phyloP scores from a whole-genome alignment of 2,113 vertebrate species.

The Lophura nycthemera region DNA sequence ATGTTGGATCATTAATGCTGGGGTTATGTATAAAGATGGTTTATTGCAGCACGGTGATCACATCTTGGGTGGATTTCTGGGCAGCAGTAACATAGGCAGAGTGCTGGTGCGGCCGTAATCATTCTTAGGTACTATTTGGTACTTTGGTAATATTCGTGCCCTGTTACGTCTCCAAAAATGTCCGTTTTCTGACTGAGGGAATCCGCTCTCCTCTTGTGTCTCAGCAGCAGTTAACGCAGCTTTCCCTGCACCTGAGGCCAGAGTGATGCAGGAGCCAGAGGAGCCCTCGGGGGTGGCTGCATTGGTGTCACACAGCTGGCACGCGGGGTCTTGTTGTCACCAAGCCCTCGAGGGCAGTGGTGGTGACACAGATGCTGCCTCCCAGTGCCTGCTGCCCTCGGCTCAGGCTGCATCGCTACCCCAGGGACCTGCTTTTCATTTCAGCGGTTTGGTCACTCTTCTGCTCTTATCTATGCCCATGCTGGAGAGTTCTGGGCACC shows the following conservation, averaged over 20 bases:
- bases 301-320: accelerated
- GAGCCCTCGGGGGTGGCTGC: not conserved
- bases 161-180: not conserved
- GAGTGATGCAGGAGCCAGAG: accelerated
- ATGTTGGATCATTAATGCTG: not conserved
- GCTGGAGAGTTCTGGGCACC: not conserved
- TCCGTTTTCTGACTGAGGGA: accelerated
- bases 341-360: not conserved
- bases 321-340: accelerated
- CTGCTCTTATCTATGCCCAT: not conserved
- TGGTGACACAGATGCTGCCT: not conserved
- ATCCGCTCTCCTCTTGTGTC: not conserved
- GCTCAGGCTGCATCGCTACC: not conserved
- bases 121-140: not conserved
- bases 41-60: not conserved
- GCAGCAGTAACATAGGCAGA: not conserved
- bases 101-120: not conserved
- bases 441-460: not conserved
- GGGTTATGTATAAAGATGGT: not conserved
- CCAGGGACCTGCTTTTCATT: not conserved
- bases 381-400: too few relatives aligned
- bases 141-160: not conserved
- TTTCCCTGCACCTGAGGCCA: not conserved
- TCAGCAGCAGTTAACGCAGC: accelerated
- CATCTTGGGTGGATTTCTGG: not conserved